Base-by-base conservation (phyloP, 2,888 invertebrate genomes). In the Tiphia femorata region DNA sequence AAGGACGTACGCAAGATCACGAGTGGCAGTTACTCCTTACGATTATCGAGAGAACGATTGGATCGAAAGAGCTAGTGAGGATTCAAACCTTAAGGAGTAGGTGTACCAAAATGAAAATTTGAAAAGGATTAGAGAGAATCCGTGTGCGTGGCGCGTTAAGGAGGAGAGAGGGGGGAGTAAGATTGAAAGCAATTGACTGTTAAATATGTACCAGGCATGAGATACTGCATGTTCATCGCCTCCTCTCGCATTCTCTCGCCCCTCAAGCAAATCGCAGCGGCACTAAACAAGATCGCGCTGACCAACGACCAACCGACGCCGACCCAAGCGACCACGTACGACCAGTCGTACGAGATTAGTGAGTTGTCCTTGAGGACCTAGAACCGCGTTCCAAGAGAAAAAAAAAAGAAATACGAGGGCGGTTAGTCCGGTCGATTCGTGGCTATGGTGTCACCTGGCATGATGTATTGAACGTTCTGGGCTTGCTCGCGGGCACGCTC, bases 291-390 rank as follows among this genome's bases (percentile, higher is more conserved):
- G 84, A 96, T 92, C 86, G 96, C 94, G 78, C 95, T 92, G 84
- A 96, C 87, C 84, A 97, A 89, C 80, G 95, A 91, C 86, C 95
- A 92, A 77, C 92, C 95, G 83, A 97, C 95, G 85, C 96, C 96
- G 86, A 95, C 93, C 97, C 97, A 97, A 85, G 96, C 95, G 84
- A 96, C 91, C 88, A 96, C 92, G 88, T 97, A 97, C 78, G 96
- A 96, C 96, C 96, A 97, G 86, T 96, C 96, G 87, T 96, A 97
- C 87, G 90, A 90, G 82, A 92, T 88, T 87, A 92, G 89, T 75
- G 92, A 89, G 86, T 92, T 92, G 84, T 94, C 93, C 86, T 91
- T 91, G 84, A 95, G 90, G 85, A 93, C 91, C 94, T 94, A 88
- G 66, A 74, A 60, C 62, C 67, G 52, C 51, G 48, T 68, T 52